Evolutionary conservation across 2,888 invertebrate species (phyloP).

Genomic region (Eupithecia pulchellata): DNA sequence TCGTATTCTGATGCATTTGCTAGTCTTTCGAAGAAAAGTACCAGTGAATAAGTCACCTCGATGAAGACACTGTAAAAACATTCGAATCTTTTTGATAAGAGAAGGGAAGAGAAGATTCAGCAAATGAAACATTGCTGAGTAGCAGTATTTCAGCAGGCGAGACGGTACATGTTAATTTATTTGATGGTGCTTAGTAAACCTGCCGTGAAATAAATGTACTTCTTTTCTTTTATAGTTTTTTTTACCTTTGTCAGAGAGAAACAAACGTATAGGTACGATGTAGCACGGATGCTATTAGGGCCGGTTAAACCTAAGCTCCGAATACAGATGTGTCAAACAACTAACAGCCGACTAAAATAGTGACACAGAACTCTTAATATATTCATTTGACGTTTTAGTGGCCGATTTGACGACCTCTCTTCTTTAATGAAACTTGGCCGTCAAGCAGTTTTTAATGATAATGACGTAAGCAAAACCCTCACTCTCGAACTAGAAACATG

Average conservation of each 20-base stretch:
- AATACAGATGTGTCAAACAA: neutral
- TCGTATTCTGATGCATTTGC: neutral
- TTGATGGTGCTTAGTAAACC: neutral
- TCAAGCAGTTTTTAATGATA: neutral
- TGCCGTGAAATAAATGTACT: neutral
- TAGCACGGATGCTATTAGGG: neutral
- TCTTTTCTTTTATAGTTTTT: neutral
- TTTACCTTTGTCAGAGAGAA: no score
- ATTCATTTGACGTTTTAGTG: neutral
- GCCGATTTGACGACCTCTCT: neutral
- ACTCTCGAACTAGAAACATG: neutral
- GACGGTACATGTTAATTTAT: neutral
- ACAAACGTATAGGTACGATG: neutral
- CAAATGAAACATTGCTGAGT: neutral
- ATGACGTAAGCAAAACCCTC: neutral
- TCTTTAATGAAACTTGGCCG: neutral
- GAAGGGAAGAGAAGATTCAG: no score
- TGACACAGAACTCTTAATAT: neutral
- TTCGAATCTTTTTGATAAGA: neutral
- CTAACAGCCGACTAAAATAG: neutral
- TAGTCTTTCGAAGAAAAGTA: conserved; percentile 2
- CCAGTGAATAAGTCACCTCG: neutral
- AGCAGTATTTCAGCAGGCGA: neutral
- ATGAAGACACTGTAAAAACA: neutral
- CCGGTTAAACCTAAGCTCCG: neutral